A percentile compares a stretch with the other conserved stretches of the same genome.
phyloP scores from a whole-genome alignment of 2,888 invertebrate genomes.

The Oligia fasciuncula region DNA sequence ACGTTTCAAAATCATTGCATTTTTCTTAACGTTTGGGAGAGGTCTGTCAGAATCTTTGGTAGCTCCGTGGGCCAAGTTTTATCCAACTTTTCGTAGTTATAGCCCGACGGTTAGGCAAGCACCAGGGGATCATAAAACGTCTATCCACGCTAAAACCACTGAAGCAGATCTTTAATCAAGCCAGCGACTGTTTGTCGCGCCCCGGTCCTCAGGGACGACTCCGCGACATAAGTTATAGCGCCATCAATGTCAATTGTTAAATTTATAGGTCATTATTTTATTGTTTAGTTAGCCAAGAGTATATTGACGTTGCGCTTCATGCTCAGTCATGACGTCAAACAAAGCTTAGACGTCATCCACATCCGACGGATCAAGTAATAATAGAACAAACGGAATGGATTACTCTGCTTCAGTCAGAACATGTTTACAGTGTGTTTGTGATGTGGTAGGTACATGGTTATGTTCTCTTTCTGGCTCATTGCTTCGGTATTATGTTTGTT shows the following conservation, averaged over 20 bases:
- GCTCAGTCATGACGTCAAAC: conserved; percentile 62
- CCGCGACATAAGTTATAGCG: conserved; percentile 62
- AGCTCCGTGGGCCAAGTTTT: background rate
- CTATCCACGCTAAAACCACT: conserved; percentile 44
- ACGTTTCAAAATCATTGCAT: background rate
- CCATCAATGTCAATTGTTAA: conserved; percentile 66
- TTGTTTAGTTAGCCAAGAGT: conserved; percentile 65
- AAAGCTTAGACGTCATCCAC: conserved; percentile 57
- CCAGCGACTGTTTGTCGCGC: conserved; percentile 48
- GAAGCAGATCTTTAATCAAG: conserved; percentile 60
- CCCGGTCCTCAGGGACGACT: conserved; percentile 55
- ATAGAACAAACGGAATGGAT: conserved; percentile 64
- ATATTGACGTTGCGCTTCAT: conserved; percentile 62
- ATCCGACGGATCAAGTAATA: conserved; percentile 63
- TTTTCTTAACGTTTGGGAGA: background rate
- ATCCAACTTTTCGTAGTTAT: background rate
- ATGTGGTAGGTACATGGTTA: conserved; percentile 26
- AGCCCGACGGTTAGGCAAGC: background rate
- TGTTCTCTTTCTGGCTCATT: conserved; percentile 23
- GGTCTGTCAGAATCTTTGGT: background rate
- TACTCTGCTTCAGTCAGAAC: conserved; percentile 49
- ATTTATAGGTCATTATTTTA: conserved; percentile 69
- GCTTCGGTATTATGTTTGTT: conserved; percentile 4
- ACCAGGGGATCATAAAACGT: conserved; percentile 38
- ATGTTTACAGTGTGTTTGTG: conserved; percentile 52